Evolutionary conservation across 1,140 invertebrate genomes (phyloP).

Genomic region (Drosophila orosa): DNA sequence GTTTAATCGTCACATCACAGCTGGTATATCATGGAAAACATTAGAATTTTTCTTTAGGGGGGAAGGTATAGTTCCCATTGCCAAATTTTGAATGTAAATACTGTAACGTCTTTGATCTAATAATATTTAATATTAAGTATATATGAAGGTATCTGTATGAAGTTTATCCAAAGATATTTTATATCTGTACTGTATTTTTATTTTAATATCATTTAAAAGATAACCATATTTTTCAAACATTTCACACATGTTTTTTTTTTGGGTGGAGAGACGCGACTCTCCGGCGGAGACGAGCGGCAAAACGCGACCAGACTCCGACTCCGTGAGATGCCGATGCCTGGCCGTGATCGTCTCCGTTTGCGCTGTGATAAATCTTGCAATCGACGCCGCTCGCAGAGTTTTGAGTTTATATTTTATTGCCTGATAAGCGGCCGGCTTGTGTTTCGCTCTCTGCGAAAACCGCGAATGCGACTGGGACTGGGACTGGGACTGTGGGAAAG

Average conservation of each 20-base stretch:
- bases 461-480: background rate
- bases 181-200: no score
- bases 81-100: background rate
- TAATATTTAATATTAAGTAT: background rate
- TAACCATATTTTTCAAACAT: background rate
- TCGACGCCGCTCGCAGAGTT: constrained; percentile 49
- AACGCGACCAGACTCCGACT: constrained; percentile 32
- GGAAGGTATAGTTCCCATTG: no score
- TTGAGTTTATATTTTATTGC: constrained; percentile 44
- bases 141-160: no score
- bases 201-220: no score
- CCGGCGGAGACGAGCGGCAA: constrained; percentile 1
- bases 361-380: constrained; percentile 73
- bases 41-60: no score
- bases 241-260: background rate
- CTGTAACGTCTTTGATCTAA: no score
- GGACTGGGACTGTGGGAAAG: constrained; percentile 25
- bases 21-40: no score
- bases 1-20: no score
- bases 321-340: constrained; percentile 19
- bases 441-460: constrained; percentile 33
- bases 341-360: constrained; percentile 27
- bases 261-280: constrained; percentile 6
- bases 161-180: no score
- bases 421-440: constrained; percentile 42